Conservation (phyloP, 2,113 vertebrate species). For the Synchiropus splendidus region DNA sequence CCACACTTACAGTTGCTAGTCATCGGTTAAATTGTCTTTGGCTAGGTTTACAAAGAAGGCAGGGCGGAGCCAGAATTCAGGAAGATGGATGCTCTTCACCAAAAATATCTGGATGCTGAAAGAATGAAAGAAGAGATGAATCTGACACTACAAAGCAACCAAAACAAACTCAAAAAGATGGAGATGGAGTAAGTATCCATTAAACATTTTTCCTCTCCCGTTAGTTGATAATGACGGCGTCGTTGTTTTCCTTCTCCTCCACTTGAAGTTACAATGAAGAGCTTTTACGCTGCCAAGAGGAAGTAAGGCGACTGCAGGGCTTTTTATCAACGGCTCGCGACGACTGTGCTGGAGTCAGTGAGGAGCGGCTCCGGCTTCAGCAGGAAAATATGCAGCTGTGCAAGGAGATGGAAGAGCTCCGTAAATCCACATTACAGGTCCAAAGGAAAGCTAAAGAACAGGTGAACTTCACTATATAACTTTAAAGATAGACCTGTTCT, state of each 20-base stretch:
- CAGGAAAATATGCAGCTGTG: slow-evolving; percentile 78
- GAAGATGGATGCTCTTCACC: slow-evolving; percentile 82
- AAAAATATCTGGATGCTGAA: slow-evolving; percentile 79
- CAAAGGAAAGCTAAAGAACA: slow-evolving; percentile 81
- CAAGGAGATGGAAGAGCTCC: slow-evolving; percentile 75
- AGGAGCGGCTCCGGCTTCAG: slow-evolving; percentile 82
- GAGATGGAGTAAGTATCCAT: slow-evolving; percentile 77
- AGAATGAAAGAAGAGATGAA: slow-evolving; percentile 76
- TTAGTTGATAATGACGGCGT: too few relatives aligned
- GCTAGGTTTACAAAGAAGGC: slow-evolving; percentile 76
- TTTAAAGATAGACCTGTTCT: too few relatives aligned
- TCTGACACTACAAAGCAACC: slow-evolving; percentile 72
- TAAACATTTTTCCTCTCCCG: too few relatives aligned
- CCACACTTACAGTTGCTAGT: not conserved
- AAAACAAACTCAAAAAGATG: slow-evolving; percentile 79
- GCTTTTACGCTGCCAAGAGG: slow-evolving; percentile 76
- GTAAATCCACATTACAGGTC: slow-evolving; percentile 65
- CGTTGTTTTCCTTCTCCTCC: not conserved
- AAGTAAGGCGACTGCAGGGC: slow-evolving; percentile 74
- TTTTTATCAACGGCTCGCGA: slow-evolving; percentile 72
- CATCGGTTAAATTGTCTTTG: slow-evolving; percentile 3
- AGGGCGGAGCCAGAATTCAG: slow-evolving; percentile 69
- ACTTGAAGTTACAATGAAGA: slow-evolving; percentile 76
- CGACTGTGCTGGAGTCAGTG: slow-evolving; percentile 73
- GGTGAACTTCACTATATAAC: too few relatives aligned